Conservation (phyloP, 2,888 invertebrate genomes). For the Charanyca ferruginea region DNA sequence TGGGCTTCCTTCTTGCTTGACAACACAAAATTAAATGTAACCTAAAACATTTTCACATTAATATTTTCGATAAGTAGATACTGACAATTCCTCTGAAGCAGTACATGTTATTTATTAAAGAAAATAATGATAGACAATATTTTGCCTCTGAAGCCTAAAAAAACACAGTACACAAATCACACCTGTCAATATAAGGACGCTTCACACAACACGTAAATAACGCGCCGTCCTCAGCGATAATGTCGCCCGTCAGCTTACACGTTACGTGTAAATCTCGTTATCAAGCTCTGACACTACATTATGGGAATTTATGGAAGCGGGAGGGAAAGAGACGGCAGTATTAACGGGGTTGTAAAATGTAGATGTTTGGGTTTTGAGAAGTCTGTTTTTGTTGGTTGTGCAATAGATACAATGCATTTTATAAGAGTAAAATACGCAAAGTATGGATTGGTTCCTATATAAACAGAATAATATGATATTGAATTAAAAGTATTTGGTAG, state of each 20-base stretch:
- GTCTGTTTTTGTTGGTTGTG: too few species aligned
- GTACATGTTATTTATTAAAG: background rate
- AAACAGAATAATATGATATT: too few species aligned
- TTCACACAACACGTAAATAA: conserved; percentile 50
- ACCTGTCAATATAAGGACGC: conserved; percentile 35
- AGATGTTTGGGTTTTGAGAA: conserved; percentile 6
- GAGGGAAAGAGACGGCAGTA: conserved; percentile 27
- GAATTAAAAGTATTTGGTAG: too few species aligned
- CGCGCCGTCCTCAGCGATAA: conserved; percentile 36
- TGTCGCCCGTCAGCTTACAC: conserved; percentile 42
- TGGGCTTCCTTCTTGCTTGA: too few species aligned
- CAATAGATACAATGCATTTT: background rate
- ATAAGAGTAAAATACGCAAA: background rate
- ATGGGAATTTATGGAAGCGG: conserved; percentile 52
- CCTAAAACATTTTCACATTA: background rate
- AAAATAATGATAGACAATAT: background rate
- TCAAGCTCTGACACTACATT: conserved; percentile 59
- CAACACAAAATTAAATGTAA: too few species aligned
- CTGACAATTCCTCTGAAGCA: background rate
- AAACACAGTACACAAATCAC: conserved; percentile 39
- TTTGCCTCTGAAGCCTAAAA: background rate
- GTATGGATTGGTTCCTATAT: too few species aligned
- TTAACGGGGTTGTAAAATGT: conserved; percentile 20
- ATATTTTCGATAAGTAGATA: background rate
- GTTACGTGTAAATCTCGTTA: conserved; percentile 61